Conservation (phyloP, 1,140 invertebrate genomes). For the Drosophila neocordata region DNA sequence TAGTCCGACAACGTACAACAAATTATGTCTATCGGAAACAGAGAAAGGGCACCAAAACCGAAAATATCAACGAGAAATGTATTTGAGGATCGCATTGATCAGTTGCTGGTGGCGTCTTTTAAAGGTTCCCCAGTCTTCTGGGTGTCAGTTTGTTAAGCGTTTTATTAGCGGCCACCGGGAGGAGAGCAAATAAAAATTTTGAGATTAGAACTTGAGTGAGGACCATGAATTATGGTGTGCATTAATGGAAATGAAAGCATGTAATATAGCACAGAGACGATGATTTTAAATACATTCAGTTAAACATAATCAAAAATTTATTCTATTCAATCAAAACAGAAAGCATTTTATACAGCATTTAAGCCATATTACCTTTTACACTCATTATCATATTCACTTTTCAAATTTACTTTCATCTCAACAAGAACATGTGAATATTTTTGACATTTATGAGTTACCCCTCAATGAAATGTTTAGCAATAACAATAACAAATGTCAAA, state of each 20-base stretch:
- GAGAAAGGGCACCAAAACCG: conserved; percentile 37
- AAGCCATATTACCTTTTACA: neutral
- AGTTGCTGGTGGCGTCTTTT: conserved; percentile 10
- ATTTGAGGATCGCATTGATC: conserved; percentile 17
- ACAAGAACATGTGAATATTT: conserved; percentile 37
- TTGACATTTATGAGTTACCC: conserved; percentile 64
- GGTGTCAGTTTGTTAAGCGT: conserved; percentile 58
- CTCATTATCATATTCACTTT: conserved; percentile 40
- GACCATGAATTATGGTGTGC: conserved; percentile 66
- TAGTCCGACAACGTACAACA: conserved; percentile 25
- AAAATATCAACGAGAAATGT: conserved; percentile 33
- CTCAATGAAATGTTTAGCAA: conserved; percentile 19
- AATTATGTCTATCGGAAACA: conserved; percentile 55
- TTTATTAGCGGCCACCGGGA: conserved; percentile 50
- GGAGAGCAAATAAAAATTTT: conserved; percentile 52
- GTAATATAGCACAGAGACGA: neutral
- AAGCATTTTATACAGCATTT: neutral
- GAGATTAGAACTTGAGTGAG: conserved; percentile 42
- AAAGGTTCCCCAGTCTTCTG: conserved; percentile 19
- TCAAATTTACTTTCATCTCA: conserved; percentile 45
- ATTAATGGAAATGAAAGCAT: conserved; percentile 57
- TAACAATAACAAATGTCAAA: conserved; percentile 60
- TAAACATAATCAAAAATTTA: neutral
- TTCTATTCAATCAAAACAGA: conserved; percentile 30
- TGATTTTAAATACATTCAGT: neutral